These are phyloP conservation scores for Rhynchomys soricoides DNA, from an alignment of 2,113 vertebrate species.

Conservation along the genomic window DNA sequence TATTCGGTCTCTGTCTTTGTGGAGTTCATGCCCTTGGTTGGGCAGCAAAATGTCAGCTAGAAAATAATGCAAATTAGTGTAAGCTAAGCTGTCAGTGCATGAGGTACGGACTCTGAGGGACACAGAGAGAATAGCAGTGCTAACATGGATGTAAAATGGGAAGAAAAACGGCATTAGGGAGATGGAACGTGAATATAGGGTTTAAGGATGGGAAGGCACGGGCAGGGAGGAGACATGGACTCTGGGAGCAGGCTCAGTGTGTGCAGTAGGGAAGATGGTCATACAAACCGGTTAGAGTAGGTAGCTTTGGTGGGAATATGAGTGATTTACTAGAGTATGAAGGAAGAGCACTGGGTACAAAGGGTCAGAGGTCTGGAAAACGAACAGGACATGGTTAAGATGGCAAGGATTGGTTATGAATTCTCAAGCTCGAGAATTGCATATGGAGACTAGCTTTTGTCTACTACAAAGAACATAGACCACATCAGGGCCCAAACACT, in stretches of 20 bases:
- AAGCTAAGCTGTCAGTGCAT: background rate
- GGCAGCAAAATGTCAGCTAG: background rate
- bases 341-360: background rate
- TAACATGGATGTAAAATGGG: background rate
- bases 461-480: background rate
- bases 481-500: background rate
- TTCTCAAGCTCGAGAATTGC: background rate
- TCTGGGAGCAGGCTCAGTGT: background rate
- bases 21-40: background rate
- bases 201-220: background rate
- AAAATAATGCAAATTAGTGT: background rate
- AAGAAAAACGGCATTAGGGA: background rate
- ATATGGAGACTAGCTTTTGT: background rate
- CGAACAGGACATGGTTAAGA: background rate
- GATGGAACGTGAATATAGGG: background rate
- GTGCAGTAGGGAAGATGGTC: background rate
- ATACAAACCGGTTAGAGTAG: background rate
- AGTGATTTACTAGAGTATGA: accelerated
- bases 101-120: accelerated
- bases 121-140: background rate
- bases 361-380: background rate
- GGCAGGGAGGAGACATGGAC: background rate
- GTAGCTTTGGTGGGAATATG: background rate
- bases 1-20: background rate
- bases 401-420: background rate